Conservation (phyloP, 2,888 invertebrate genomes). For the Hydrotaea diabolus region DNA sequence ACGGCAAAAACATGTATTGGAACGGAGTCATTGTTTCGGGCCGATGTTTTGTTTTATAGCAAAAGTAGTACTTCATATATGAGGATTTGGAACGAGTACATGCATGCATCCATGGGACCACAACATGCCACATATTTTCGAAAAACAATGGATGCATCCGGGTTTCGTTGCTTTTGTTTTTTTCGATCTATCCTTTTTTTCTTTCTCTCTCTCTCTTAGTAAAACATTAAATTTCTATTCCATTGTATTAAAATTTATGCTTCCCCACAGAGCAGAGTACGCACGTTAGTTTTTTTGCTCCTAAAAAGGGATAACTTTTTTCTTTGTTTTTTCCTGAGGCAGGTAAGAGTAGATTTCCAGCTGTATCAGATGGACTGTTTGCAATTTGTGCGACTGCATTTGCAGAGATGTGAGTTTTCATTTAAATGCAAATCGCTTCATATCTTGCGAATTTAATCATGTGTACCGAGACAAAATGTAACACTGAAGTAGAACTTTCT, state of each 20-base stretch:
- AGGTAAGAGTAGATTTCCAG: neutral
- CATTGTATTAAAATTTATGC: conserved; percentile 27
- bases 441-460: conserved; percentile 8
- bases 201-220: neutral
- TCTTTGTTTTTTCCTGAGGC: neutral
- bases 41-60: neutral
- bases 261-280: conserved; percentile 19
- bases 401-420: neutral
- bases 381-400: no score
- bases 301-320: neutral
- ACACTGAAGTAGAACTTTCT: neutral
- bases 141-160: conserved; percentile 25
- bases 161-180: conserved; percentile 5
- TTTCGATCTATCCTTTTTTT: neutral
- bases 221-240: conserved; percentile 13
- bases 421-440: neutral
- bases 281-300: neutral
- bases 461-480: conserved; percentile 21
- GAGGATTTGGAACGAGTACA: no score
- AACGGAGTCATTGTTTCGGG: conserved; percentile 8
- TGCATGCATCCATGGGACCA: neutral
- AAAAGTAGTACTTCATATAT: neutral
- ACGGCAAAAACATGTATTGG: neutral
- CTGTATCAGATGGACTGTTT: no score
- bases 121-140: conserved; percentile 8